A percentile compares a stretch with the other conserved stretches of the same genome.
These are phyloP conservation scores for Dysdera silvatica DNA, from an alignment of 1,140 invertebrate genomes.

Conservation along the genomic window DNA sequence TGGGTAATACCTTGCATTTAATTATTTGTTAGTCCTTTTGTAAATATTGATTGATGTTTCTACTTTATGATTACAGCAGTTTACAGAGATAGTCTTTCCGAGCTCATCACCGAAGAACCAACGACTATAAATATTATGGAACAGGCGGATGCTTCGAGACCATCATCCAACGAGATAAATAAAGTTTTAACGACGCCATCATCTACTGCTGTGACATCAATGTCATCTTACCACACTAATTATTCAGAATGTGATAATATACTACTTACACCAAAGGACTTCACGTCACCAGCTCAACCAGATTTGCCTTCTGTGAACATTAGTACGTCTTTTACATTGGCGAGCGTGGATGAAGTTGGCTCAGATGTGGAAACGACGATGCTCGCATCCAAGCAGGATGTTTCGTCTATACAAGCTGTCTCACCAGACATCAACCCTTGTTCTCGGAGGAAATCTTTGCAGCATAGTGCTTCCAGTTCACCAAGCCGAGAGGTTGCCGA, in stretches of 20 bases:
- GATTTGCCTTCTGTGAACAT: constrained; percentile 2
- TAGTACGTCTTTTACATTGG: too few relatives aligned
- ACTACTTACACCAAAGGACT: constrained; percentile 81
- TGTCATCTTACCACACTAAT: constrained; percentile 5
- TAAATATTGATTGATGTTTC: neutral
- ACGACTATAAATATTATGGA: too few relatives aligned
- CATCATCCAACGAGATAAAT: too few relatives aligned
- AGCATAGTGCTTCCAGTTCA: constrained; percentile 39
- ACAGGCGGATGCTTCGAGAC: too few relatives aligned
- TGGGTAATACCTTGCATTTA: neutral
- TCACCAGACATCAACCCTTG: too few relatives aligned
- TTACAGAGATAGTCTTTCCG: constrained; percentile 39
- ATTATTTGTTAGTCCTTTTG: neutral
- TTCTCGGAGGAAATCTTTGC: constrained; percentile 25
- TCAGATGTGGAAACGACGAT: too few relatives aligned
- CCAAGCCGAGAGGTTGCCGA: constrained; percentile 77
- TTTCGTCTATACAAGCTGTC: too few relatives aligned
- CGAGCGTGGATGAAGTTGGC: too few relatives aligned
- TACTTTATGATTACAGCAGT: constrained; percentile 28
- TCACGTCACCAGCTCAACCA: constrained; percentile 53
- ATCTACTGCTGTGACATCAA: neutral
- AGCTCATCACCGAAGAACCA: too few relatives aligned
- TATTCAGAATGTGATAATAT: constrained; percentile 26
- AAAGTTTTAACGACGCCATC: constrained; percentile 1
- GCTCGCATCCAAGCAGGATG: too few relatives aligned